Evolutionary conservation across 2,113 vertebrate genomes (phyloP).

Genomic region (Xyrauchen texanus): DNA sequence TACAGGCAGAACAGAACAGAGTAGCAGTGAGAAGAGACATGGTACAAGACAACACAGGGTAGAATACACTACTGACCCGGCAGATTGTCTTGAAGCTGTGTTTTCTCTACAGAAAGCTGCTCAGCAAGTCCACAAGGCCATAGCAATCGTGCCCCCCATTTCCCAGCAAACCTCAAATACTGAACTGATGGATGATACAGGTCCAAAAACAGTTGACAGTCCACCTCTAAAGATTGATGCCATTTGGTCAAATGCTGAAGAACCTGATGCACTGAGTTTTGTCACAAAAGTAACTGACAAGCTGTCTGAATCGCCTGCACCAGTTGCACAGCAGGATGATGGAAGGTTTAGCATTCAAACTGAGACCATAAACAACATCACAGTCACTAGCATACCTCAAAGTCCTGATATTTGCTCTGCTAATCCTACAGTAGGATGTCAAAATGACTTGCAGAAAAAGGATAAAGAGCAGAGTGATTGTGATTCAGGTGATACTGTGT

Average conservation of each 20-base stretch:
- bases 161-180: constrained; percentile 37
- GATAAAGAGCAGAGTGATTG: not conserved
- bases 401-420: not conserved
- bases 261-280: not conserved
- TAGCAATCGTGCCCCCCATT: constrained; percentile 57
- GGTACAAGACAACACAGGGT: not conserved
- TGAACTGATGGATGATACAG: not conserved
- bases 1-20: not conserved
- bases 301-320: not conserved
- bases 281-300: not conserved
- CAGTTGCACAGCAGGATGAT: not conserved
- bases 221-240: constrained; percentile 32
- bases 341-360: not conserved
- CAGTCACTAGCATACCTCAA: not conserved
- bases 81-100: constrained; percentile 17
- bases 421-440: too few relatives aligned
- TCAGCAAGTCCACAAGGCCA: constrained; percentile 37
- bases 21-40: not conserved
- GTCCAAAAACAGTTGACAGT: not conserved
- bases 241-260: constrained; percentile 2
- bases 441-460: not conserved
- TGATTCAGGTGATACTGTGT: not conserved
- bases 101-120: constrained; percentile 6
- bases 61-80: constrained; percentile 2
- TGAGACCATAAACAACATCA: not conserved